A percentile compares a stretch with the other conserved stretches of the same genome.
Conservation (phyloP, 2,113 vertebrate genomes). For the Ahaetulla prasina region DNA sequence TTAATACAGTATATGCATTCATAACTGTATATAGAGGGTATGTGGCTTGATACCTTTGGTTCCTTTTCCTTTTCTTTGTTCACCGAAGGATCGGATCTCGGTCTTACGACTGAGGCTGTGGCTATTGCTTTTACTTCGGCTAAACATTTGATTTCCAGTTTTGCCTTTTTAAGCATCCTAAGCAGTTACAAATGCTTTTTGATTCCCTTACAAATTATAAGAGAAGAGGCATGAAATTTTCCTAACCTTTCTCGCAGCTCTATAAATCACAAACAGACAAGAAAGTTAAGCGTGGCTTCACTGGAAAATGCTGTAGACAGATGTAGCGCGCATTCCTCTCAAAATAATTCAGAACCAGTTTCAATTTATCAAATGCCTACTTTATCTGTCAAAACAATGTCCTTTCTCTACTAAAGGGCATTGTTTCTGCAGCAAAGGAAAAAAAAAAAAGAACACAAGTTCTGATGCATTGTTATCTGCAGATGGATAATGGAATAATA, state of each 20-base stretch:
- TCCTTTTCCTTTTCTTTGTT: conserved; percentile 19
- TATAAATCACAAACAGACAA: conserved; percentile 83
- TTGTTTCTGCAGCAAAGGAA: conserved; percentile 72
- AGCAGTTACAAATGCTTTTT: conserved; percentile 76
- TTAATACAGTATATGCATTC: background rate
- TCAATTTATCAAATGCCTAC: conserved; percentile 85
- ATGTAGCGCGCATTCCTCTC: conserved; percentile 76
- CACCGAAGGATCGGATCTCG: conserved; percentile 40
- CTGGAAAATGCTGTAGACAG: conserved; percentile 77
- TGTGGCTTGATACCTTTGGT: conserved; percentile 29
- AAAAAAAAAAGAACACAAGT: conserved; percentile 71
- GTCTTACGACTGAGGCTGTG: conserved; percentile 42
- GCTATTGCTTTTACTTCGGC: conserved; percentile 49
- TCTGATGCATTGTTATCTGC: conserved; percentile 80
- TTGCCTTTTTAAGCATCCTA: conserved; percentile 69
- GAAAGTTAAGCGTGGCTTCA: conserved; percentile 76
- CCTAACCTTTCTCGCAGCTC: conserved; percentile 78
- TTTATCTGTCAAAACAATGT: conserved; percentile 83
- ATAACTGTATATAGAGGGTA: conserved; percentile 13
- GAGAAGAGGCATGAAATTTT: conserved; percentile 75
- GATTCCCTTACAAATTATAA: conserved; percentile 79
- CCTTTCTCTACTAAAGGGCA: conserved; percentile 82
- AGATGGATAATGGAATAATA: conserved; percentile 78
- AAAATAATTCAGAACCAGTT: conserved; percentile 84
- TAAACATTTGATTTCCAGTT: conserved; percentile 65